Percentiles rank a stretch among this genome's conserved stretches.
Conservation (phyloP, 2,113 vertebrate genomes). For the Phalacrocorax pelagicus region DNA sequence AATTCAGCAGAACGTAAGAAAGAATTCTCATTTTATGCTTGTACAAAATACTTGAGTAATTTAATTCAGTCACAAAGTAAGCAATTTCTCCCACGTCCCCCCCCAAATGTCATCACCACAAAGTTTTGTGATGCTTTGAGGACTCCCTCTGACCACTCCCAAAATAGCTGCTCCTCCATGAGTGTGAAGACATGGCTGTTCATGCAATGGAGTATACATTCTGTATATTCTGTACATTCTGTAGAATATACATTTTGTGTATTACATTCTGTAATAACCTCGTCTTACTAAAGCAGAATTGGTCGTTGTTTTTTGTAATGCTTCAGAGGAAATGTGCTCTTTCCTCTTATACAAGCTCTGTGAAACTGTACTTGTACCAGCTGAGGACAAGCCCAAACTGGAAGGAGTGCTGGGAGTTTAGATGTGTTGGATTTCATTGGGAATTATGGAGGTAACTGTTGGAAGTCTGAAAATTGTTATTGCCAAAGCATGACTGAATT, state of each 20-base stretch:
- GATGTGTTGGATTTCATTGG: not conserved
- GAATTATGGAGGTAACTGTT: not conserved
- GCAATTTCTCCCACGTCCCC: not conserved
- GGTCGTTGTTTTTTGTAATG: not conserved
- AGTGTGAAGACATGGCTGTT: not conserved
- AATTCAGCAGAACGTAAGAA: not conserved
- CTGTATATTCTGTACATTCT: too few species aligned
- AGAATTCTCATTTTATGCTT: not conserved
- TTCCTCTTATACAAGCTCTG: not conserved
- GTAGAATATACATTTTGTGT: too few species aligned
- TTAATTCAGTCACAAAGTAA: not conserved
- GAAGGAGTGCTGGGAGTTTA: not conserved
- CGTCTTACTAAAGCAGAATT: not conserved
- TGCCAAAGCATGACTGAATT: not conserved
- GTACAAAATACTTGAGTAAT: not conserved
- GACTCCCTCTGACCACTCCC: not conserved
- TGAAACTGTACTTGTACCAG: not conserved
- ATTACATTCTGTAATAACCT: not conserved
- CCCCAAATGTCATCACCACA: accelerated
- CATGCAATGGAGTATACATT: not conserved
- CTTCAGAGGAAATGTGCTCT: not conserved
- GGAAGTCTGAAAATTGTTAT: not conserved
- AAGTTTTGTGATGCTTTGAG: not conserved
- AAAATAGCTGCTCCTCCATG: not conserved
- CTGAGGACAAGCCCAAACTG: not conserved